Percentiles rank a stretch among this genome's conserved stretches.
These are phyloP conservation scores for Lasius platythorax DNA, from an alignment of 2,888 invertebrate genomes.

Conservation along the genomic window DNA sequence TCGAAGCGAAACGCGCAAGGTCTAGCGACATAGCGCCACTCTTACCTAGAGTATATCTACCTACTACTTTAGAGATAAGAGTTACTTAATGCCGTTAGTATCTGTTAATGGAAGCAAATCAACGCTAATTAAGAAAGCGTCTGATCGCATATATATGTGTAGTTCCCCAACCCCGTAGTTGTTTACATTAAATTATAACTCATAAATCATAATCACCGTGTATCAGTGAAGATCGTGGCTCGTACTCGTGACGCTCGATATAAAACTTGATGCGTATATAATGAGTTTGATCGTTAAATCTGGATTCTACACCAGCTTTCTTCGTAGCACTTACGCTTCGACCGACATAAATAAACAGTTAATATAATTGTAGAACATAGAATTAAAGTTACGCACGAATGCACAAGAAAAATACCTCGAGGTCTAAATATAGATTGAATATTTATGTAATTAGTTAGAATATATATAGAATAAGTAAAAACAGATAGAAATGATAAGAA, in stretches of 20 bases:
- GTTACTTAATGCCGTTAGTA: constrained; percentile 61
- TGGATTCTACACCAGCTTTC: constrained; percentile 32
- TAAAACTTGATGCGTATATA: constrained; percentile 23
- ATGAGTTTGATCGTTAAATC: constrained; percentile 42
- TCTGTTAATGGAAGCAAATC: constrained; percentile 65
- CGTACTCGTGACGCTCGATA: background rate
- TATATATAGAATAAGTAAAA: background rate
- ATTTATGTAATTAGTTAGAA: constrained; percentile 2
- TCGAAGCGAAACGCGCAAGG: background rate
- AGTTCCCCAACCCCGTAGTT: constrained; percentile 22
- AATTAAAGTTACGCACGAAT: background rate
- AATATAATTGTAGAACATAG: background rate
- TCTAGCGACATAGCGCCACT: constrained; percentile 47
- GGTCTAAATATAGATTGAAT: background rate
- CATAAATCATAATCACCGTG: constrained; percentile 41
- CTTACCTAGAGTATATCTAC: background rate
- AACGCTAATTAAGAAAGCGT: constrained; percentile 68
- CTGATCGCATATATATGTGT: constrained; percentile 18
- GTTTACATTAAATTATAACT: constrained; percentile 45
- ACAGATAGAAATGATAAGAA: background rate
- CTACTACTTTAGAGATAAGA: constrained; percentile 17
- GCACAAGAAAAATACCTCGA: background rate
- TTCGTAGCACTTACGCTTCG: constrained; percentile 19
- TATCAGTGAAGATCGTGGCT: background rate
- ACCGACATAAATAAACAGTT: constrained; percentile 28